Percentiles rank a stretch among this genome's conserved stretches.
Conservation (phyloP, 2,888 invertebrate genomes). For the Corbicula japonica region DNA sequence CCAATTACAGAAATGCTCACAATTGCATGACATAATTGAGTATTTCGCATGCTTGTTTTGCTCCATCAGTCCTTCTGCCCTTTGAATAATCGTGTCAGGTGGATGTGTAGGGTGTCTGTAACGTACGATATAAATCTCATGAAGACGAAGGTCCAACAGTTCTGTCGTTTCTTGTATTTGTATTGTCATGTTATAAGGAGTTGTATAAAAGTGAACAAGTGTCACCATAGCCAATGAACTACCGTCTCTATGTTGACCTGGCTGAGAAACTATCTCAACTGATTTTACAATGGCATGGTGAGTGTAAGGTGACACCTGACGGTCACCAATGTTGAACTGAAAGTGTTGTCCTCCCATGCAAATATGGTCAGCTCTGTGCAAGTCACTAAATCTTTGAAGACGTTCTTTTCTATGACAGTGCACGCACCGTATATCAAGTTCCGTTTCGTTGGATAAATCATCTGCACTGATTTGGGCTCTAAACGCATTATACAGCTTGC, state of each 20-base stretch:
- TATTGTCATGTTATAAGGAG: slow-evolving; percentile 35
- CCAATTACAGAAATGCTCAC: slow-evolving; percentile 54
- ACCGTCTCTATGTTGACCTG: too few species aligned
- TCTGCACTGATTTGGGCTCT: slow-evolving; percentile 5
- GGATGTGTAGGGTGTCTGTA: slow-evolving; percentile 29
- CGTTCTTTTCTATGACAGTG: slow-evolving; percentile 24
- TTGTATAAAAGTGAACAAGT: slow-evolving; percentile 41
- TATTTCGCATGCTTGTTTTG: slow-evolving; percentile 17
- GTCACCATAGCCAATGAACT: slow-evolving; percentile 20
- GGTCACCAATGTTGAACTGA: slow-evolving; percentile 12
- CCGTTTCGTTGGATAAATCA: slow-evolving; percentile 14
- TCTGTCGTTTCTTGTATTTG: slow-evolving; percentile 42
- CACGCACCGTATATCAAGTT: slow-evolving; percentile 31
- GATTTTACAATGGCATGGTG: slow-evolving; percentile 57
- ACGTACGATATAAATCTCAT: slow-evolving; percentile 45
- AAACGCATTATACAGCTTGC: slow-evolving; percentile 20
- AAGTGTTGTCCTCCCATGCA: slow-evolving; percentile 23
- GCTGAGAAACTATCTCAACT: slow-evolving; percentile 2
- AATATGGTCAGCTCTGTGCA: slow-evolving; percentile 38
- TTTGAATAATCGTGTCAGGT: slow-evolving; percentile 26
- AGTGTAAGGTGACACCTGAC: slow-evolving; percentile 17
- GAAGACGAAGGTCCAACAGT: slow-evolving; percentile 14
- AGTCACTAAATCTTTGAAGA: neutral
- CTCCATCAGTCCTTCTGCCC: slow-evolving; percentile 27
- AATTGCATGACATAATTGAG: slow-evolving; percentile 29